Conservation (phyloP, 2,888 invertebrate genomes). For the Mimumesa dahlbomi region DNA sequence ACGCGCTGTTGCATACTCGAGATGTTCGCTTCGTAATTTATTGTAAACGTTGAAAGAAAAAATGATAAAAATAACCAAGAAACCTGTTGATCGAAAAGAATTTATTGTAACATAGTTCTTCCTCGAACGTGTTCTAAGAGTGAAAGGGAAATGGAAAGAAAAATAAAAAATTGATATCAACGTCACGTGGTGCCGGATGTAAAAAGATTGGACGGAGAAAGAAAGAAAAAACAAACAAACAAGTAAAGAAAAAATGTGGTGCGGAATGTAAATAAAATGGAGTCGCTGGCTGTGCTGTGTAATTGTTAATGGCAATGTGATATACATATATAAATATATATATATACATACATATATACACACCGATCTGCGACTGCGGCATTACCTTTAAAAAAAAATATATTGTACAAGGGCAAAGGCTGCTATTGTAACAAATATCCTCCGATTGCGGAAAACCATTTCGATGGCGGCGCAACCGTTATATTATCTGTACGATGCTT, state of each 20-base stretch:
- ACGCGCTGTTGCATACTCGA: slow-evolving; percentile 56
- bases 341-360: slow-evolving; percentile 11
- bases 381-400: slow-evolving; percentile 14
- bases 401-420: slow-evolving; percentile 8
- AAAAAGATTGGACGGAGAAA: too few species aligned
- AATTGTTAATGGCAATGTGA: slow-evolving; percentile 59
- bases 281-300: slow-evolving; percentile 63
- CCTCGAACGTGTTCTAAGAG: slow-evolving; percentile 55
- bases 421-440: slow-evolving; percentile 22
- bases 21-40: slow-evolving; percentile 61
- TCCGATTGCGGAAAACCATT: slow-evolving; percentile 7
- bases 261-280: slow-evolving; percentile 50
- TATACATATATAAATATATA: slow-evolving; percentile 24
- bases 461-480: neutral
- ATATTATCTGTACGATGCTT: neutral
- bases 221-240: too few species aligned
- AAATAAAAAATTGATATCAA: slow-evolving; percentile 38
- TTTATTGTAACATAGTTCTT: slow-evolving; percentile 61
- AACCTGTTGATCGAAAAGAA: slow-evolving; percentile 58
- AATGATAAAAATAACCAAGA: slow-evolving; percentile 15
- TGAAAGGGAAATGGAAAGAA: too few species aligned
- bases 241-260: too few species aligned
- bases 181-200: slow-evolving; percentile 27
- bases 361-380: slow-evolving; percentile 23
- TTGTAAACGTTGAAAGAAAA: slow-evolving; percentile 50